Evolutionary conservation across 1,140 invertebrate species (phyloP), one percentile per base, ranked within the genome.

Genomic region (Yoshiicerus persimilis): DNA sequence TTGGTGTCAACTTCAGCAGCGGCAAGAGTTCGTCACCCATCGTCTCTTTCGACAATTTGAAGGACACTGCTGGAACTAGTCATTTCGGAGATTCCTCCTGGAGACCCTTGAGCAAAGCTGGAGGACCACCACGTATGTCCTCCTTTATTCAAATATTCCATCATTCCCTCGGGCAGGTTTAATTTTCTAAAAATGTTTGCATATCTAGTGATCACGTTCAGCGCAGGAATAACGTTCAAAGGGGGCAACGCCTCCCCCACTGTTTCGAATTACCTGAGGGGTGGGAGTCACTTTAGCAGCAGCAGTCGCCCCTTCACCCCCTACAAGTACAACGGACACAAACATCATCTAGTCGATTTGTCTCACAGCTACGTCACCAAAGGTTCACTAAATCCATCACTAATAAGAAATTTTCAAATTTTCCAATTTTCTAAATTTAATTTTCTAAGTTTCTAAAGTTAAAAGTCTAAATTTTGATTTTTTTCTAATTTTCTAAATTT

Each of bases 1-100:
- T 88, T 39, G 89, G 88, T 41, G 36, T 90, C 70, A 89, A 23
- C 39, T 89, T 88, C 41, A 86, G 88, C 30, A 62, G 88, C 13
- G 87, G 89, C 13, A 56, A 88, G 8, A 34, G 39, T 6, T 8
- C n/a, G 5, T n/a, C 30, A 0, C 75, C 75, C 11, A 32, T 80
- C 16, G 16, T 84, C 10, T 5, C 23, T 8, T 84, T 84, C 13
- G 83, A 84, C 23, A 41, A 84, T 2, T 16, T 38, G 0, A 23
- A 38, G 6, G 75, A 20, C 1, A 38, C 75, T 0, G 13, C 27
- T 34, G 27, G 27, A 5, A 4, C 27, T 34, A 75, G 70, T 84
- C 83, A 56, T 16, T 56, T 84, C 20, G 83, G 83, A 84, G 83
- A 84, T 84, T 84, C 83, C 32, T 36, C 84, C 6, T 84, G 87